These are phyloP conservation scores for Egretta garzetta DNA, from an alignment of 2,113 vertebrate genomes.

Conservation along the genomic window DNA sequence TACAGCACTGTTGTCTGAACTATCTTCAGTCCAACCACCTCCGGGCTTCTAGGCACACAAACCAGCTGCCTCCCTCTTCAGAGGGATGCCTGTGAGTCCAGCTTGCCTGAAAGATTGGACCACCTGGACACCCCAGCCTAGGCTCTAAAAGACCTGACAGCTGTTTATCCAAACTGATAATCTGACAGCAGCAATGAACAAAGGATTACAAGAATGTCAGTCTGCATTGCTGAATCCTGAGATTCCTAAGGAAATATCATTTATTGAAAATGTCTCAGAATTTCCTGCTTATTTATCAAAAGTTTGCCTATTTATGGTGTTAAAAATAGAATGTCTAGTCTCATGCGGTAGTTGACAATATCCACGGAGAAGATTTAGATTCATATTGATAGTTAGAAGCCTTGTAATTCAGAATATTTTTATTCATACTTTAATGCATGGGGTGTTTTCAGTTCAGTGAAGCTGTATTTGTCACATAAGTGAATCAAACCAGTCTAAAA, in stretches of 20 bases:
- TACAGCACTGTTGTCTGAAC: background rate
- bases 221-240: background rate
- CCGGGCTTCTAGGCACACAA: background rate
- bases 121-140: background rate
- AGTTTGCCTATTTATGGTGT: background rate
- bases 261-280: background rate
- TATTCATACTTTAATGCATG: background rate
- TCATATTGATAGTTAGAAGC: background rate
- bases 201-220: background rate
- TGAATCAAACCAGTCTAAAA: background rate
- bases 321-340: background rate
- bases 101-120: background rate
- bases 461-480: background rate
- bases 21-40: background rate
- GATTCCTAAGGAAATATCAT: background rate
- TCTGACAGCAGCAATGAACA: background rate
- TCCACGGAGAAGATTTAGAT: background rate
- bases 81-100: background rate
- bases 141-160: background rate
- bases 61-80: background rate
- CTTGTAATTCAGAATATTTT: background rate
- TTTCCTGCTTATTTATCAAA: background rate
- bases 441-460: background rate
- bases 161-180: background rate
- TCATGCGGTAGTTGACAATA: background rate